These are phyloP conservation scores for Tachycineta bicolor DNA, from an alignment of 2,113 vertebrate genomes.

Conservation along the genomic window DNA sequence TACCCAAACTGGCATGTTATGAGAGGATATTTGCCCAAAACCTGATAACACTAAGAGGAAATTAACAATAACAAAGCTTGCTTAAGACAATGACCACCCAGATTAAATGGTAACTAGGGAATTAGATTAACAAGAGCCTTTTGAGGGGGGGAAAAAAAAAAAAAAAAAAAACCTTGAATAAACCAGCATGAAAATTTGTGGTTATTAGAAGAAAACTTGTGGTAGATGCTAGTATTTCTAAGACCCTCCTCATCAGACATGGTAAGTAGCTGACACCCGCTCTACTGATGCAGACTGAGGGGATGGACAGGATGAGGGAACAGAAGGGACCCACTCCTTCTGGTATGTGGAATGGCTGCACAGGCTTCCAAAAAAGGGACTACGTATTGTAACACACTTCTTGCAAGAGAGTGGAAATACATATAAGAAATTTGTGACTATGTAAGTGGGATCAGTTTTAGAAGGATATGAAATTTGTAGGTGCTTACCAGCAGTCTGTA, in stretches of 20 bases:
- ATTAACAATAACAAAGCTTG: not conserved
- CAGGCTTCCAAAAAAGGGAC: not conserved
- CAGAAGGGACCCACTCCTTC: not conserved
- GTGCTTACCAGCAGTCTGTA: not conserved
- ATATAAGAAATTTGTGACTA: not conserved
- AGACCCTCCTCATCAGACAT: accelerated
- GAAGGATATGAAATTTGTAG: not conserved
- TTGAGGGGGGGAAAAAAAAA: too few species aligned
- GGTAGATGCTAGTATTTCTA: not conserved
- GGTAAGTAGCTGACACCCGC: accelerated
- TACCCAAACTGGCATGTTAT: not conserved
- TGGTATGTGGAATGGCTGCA: accelerated
- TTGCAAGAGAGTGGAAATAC: not conserved
- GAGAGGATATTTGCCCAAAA: constrained; percentile 9
- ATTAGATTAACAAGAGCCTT: not conserved
- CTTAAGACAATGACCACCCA: not conserved
- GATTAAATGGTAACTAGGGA: not conserved
- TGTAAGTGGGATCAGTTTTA: accelerated
- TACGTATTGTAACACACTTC: not conserved
- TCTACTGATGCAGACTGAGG: not conserved
- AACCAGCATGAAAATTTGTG: not conserved
- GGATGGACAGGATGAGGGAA: not conserved
- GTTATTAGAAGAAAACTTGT: not conserved
- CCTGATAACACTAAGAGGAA: not conserved
- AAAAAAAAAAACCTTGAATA: not conserved